A percentile compares a stretch with the other conserved stretches of the same genome.
Conservation (phyloP, 2,888 invertebrate genomes). For the Luperina testacea region DNA sequence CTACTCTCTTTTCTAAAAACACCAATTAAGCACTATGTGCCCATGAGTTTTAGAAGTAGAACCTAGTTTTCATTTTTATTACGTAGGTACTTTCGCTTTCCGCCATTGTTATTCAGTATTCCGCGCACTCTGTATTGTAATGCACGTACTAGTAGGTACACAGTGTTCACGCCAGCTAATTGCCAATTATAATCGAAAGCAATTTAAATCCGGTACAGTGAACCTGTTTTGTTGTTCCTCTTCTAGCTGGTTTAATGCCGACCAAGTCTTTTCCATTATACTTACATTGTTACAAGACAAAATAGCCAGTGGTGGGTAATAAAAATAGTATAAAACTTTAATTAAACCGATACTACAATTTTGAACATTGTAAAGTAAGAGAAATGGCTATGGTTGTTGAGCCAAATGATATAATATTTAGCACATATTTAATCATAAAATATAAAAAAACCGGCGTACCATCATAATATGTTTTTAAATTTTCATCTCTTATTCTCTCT, state of each 20-base stretch:
- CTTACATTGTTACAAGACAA: background rate
- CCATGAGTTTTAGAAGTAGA: background rate
- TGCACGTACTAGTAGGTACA: slow-evolving; percentile 20
- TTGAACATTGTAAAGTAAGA: background rate
- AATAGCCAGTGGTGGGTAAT: background rate
- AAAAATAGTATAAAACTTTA: background rate
- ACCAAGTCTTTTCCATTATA: background rate
- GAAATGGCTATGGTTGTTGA: background rate
- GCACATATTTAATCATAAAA: background rate
- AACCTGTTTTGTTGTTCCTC: slow-evolving; percentile 14
- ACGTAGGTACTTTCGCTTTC: background rate
- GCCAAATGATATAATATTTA: background rate
- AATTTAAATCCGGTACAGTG: slow-evolving; percentile 31
- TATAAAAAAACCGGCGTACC: no score
- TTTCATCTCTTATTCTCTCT: no score
- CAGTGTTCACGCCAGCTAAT: slow-evolving; percentile 40
- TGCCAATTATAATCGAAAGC: slow-evolving; percentile 57
- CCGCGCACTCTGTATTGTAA: slow-evolving; percentile 36
- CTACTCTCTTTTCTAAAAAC: background rate
- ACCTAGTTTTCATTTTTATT: background rate
- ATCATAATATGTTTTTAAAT: no score
- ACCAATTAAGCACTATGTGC: background rate
- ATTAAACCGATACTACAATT: background rate
- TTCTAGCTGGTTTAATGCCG: background rate
- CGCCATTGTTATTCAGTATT: slow-evolving; percentile 26